These are phyloP conservation scores for Calameuta filiformis DNA, from an alignment of 2,888 invertebrate species.

Conservation along the genomic window DNA sequence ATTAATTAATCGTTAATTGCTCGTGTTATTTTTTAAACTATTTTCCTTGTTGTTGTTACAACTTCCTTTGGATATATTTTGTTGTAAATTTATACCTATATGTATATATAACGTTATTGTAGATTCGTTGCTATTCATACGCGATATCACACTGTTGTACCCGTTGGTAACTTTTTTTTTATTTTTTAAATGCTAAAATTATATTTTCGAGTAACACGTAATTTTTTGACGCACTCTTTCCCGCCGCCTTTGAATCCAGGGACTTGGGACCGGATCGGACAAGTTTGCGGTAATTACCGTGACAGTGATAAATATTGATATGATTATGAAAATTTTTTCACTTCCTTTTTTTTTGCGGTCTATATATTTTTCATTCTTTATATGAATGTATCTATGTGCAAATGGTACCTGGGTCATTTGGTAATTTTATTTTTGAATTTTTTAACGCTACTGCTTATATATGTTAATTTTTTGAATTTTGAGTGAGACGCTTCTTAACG, in stretches of 20 bases:
- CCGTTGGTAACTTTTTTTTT: conserved; percentile 14
- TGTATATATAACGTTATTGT: background rate
- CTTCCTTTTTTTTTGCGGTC: background rate
- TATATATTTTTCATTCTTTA: background rate
- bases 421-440: no score
- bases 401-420: no score
- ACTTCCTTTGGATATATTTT: background rate
- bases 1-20: background rate
- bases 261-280: conserved; percentile 54
- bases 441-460: no score
- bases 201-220: background rate
- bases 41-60: background rate
- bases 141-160: background rate
- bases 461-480: no score
- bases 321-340: background rate
- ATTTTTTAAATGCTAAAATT: background rate
- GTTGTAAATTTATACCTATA: background rate
- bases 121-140: background rate
- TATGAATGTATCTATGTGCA: no score
- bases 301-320: background rate
- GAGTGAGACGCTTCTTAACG: no score
- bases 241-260: conserved; percentile 53
- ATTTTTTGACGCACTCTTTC: conserved; percentile 18
- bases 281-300: conserved; percentile 63
- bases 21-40: background rate